Evolutionary conservation across 1,140 invertebrate species (phyloP).

Genomic region (Drosophila prosaltans): DNA sequence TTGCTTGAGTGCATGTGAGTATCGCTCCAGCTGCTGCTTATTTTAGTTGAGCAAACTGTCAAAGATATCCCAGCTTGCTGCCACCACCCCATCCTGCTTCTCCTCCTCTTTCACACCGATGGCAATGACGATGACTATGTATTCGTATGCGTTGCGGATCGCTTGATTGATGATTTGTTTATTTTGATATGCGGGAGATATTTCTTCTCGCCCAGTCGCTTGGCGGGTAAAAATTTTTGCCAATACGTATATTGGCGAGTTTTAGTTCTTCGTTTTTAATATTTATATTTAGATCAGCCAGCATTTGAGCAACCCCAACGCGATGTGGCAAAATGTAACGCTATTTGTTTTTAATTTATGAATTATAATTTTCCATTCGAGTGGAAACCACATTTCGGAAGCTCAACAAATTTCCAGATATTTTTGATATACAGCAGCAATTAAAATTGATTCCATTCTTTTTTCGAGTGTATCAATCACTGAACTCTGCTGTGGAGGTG

Average conservation of each 20-base stretch:
- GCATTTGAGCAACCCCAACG: constrained; percentile 54
- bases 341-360: constrained; percentile 70
- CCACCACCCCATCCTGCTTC: constrained; percentile 3
- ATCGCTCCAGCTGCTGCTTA: constrained; percentile 48
- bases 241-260: constrained; percentile 41
- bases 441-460: constrained; percentile 46
- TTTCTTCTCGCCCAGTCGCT: constrained; percentile 65
- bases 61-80: constrained; percentile 75
- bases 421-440: constrained; percentile 65
- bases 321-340: constrained; percentile 37
- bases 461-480: constrained; percentile 66
- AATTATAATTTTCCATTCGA: constrained; percentile 68
- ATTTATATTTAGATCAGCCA: constrained; percentile 50
- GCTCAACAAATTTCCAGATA: constrained; percentile 39
- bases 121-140: constrained; percentile 24
- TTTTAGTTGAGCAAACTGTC: constrained; percentile 72
- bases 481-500: constrained; percentile 17
- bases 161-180: constrained; percentile 82
- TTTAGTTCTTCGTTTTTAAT: not conserved
- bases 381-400: constrained; percentile 48
- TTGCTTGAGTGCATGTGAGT: constrained; percentile 74
- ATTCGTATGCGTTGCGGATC: constrained; percentile 60
- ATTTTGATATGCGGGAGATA: constrained; percentile 70
- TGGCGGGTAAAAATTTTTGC: constrained; percentile 49
- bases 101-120: constrained; percentile 12